Evolutionary conservation across 2,888 invertebrate species (phyloP), one percentile per base, ranked within the genome.

Genomic region (Xiphydria camelus): DNA sequence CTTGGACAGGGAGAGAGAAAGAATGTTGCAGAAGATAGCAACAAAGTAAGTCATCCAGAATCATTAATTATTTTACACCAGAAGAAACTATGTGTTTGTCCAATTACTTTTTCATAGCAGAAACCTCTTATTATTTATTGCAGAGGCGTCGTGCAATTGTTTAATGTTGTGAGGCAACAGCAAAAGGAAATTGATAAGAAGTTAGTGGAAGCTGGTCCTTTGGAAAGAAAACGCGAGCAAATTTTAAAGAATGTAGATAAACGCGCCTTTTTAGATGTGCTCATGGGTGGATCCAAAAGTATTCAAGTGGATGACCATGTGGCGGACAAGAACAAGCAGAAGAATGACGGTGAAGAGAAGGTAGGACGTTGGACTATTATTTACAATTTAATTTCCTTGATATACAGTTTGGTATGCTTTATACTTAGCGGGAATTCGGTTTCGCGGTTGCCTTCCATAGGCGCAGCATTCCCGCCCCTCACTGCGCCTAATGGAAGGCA

Each of bases 71-170:
- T 12, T 40, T 6, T 10, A 10, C n/a, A n/a, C n/a, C n/a, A n/a
- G n/a, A n/a, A n/a, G 9, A 29, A 7, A 21, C 39, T 44, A 38
- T 26, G 33, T 19, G 26, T 29, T 19, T 38, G 3, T 17, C 34
- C 33, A 14, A 33, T 12, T 9, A 14, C 14, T 34, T 34, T 34
- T 34, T 3, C 6, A 2, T 19, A 34, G 18, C 4, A 3, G 3
- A 5, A 14, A 32, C 7, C 2, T 33, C 7, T 22, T 37, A 33
- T 14, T 19, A 15, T 31, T 23, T 14, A 29, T 70, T 66, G 5
- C 57, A 90, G 89, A 72, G 95, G 94, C 64, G 93, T 94, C 1
- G 93, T 95, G 0, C 94, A 94, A 69, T 78, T 95, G 51, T 95
- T 94, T 65, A 95, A 95, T 80, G 90, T 92, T 21, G 94, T 95